Evolutionary conservation across 2,888 invertebrate genomes (phyloP).

Genomic region (Synanthedon formicaeformis): DNA sequence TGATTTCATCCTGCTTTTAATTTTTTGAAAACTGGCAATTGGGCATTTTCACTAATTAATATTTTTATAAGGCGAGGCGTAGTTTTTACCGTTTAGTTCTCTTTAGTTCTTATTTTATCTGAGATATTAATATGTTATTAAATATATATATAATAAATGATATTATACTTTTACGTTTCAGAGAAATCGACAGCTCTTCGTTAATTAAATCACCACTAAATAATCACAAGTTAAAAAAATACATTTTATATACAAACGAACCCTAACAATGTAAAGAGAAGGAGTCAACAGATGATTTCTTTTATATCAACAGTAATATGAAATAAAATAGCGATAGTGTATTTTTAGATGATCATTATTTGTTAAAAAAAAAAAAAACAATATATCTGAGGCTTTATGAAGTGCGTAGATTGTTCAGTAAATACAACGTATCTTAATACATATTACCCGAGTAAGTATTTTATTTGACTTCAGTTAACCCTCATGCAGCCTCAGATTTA

Average conservation of each 20-base stretch:
- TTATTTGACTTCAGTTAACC: too few relatives aligned
- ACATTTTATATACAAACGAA: too few relatives aligned
- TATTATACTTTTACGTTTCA: background rate
- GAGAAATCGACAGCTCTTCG: background rate
- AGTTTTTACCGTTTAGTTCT: too few relatives aligned
- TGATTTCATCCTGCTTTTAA: too few relatives aligned
- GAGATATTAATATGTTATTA: background rate
- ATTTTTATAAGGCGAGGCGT: background rate
- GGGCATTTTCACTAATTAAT: background rate
- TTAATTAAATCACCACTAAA: background rate
- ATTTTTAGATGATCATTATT: conserved; percentile 68
- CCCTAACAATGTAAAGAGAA: too few relatives aligned
- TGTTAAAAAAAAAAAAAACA: conserved; percentile 31
- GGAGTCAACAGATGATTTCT: background rate
- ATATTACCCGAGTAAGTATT: too few relatives aligned
- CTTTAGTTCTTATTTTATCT: too few relatives aligned
- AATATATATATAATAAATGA: background rate
- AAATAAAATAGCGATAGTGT: conserved; percentile 25
- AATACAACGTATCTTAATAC: too few relatives aligned
- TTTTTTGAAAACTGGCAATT: too few relatives aligned
- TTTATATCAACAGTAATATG: background rate
- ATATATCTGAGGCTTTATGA: too few relatives aligned
- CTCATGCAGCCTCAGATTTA: conserved; percentile 1
- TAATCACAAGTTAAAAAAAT: background rate
- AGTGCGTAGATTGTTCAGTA: too few relatives aligned